Evolutionary conservation across 2,888 invertebrate species (phyloP).

Genomic region (Plebejus melissa): DNA sequence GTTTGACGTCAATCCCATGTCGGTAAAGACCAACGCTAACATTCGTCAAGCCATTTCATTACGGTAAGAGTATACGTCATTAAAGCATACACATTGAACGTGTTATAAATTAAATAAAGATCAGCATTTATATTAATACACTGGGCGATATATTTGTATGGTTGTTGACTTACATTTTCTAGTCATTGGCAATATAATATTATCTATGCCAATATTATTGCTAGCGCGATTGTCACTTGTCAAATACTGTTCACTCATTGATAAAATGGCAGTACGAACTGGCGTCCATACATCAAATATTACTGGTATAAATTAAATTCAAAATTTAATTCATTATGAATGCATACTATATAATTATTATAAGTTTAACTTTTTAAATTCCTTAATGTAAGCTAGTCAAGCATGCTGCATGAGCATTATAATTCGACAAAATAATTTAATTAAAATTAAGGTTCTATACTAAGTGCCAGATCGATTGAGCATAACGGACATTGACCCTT

Average conservation of each 20-base stretch:
- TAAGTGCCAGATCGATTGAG: too few relatives aligned
- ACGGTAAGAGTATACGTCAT: background rate
- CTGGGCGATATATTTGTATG: background rate
- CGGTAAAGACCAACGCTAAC: background rate
- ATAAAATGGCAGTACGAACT: background rate
- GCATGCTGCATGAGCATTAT: background rate
- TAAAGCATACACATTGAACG: background rate
- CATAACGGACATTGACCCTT: too few relatives aligned
- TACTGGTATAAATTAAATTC: background rate
- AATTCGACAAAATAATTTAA: background rate
- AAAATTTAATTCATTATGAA: background rate
- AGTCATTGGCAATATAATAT: background rate
- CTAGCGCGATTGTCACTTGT: background rate
- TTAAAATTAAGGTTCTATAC: background rate
- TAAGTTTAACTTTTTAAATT: background rate
- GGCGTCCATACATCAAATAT: background rate
- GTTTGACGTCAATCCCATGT: background rate
- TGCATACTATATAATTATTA: background rate
- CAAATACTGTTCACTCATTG: background rate
- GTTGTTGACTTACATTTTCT: background rate
- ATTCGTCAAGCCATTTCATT: conserved; percentile 1
- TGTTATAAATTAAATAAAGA: background rate
- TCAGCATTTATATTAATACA: background rate
- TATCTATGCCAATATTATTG: background rate
- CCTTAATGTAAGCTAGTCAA: background rate